Evolutionary conservation across 2,888 invertebrate genomes (phyloP).

Genomic region (Malacosoma neustria): DNA sequence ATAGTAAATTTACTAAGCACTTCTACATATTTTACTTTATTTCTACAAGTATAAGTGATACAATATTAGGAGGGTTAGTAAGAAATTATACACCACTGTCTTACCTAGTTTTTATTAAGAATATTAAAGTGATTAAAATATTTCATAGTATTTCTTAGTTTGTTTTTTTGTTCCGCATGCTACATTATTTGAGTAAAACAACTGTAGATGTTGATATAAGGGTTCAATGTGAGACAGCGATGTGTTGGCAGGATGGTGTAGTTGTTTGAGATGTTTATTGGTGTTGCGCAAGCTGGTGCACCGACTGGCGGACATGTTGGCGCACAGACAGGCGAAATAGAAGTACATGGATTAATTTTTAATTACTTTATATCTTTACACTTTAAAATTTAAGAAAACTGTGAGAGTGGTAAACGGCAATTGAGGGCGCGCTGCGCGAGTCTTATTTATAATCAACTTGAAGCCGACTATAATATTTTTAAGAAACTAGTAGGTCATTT

Average conservation of each 20-base stretch:
- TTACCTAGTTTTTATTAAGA: conserved; percentile 9
- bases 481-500: conserved; percentile 14
- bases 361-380: neutral
- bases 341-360: neutral
- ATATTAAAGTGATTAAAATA: neutral
- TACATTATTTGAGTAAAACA: conserved; percentile 62
- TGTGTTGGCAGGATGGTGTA: conserved; percentile 26
- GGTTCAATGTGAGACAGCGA: conserved; percentile 38
- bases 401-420: conserved; percentile 4
- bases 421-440: conserved; percentile 13
- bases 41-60: no score
- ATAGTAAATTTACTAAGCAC: no score
- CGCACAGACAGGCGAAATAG: conserved; percentile 1
- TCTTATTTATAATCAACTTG: conserved; percentile 25
- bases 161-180: no score
- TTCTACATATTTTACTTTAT: no score
- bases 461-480: conserved; percentile 19
- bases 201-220: conserved; percentile 65
- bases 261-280: conserved; percentile 24
- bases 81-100: neutral
- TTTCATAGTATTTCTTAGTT: neutral
- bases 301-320: conserved; percentile 12
- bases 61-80: no score
- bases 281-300: conserved; percentile 17
- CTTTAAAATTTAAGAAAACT: neutral